phyloP scores from a whole-genome alignment of 1,140 invertebrate genomes.

The Bathynomus jamesi region DNA sequence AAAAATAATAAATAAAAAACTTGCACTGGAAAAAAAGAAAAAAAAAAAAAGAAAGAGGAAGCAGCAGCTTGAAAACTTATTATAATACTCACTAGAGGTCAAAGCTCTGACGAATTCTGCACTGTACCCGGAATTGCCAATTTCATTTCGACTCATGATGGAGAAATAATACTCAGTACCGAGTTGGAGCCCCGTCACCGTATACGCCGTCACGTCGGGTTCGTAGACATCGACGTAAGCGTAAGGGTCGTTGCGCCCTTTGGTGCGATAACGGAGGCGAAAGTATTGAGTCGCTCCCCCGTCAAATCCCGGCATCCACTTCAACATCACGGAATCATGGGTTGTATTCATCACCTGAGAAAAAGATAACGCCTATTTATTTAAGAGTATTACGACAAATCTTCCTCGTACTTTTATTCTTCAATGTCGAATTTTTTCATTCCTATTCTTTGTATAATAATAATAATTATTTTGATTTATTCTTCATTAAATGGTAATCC shows the following conservation, averaged over 20 bases:
- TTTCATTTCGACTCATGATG: constrained; percentile 75
- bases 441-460: too few species aligned
- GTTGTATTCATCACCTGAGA: constrained; percentile 69
- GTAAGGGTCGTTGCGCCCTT: constrained; percentile 15
- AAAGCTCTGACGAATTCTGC: constrained; percentile 70
- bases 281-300: constrained; percentile 59
- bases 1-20: not conserved
- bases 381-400: too few species aligned
- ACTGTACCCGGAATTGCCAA: constrained; percentile 73
- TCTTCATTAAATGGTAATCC: too few species aligned
- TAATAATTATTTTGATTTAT: too few species aligned
- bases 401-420: too few species aligned
- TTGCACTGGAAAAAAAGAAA: too few species aligned
- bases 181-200: constrained; percentile 63
- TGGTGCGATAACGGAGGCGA: constrained; percentile 28
- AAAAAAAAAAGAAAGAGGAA: too few species aligned
- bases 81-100: constrained; percentile 58
- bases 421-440: too few species aligned
- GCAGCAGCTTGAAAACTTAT: too few species aligned
- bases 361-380: not conserved
- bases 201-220: constrained; percentile 59
- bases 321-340: constrained; percentile 74
- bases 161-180: constrained; percentile 83
- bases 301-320: constrained; percentile 90
- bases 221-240: constrained; percentile 62